Evolutionary conservation across 1,140 invertebrate genomes (phyloP).

Genomic region (Drosophila elegans): DNA sequence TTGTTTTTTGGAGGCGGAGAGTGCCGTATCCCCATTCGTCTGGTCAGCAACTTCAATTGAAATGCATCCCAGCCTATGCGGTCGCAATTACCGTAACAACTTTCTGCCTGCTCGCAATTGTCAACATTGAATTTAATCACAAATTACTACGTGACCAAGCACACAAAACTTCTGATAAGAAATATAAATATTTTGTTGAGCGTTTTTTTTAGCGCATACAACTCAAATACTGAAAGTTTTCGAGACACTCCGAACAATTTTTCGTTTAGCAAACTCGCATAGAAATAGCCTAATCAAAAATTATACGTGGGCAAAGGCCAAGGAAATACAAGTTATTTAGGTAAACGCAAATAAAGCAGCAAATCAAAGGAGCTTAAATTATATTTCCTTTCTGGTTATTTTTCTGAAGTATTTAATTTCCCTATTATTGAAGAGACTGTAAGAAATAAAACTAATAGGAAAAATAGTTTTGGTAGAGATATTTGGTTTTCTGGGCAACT

Average conservation of each 20-base stretch:
- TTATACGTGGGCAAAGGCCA: background rate
- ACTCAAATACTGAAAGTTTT: conserved; percentile 42
- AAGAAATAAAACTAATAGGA: background rate
- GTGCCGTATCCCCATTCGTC: background rate
- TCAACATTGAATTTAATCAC: conserved; percentile 75
- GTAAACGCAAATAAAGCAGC: conserved; percentile 18
- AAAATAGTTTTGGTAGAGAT: background rate
- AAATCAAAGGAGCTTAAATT: conserved; percentile 30
- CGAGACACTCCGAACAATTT: conserved; percentile 18
- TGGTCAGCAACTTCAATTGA: conserved; percentile 53
- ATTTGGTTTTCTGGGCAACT: background rate
- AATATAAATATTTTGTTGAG: conserved; percentile 38
- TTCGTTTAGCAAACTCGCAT: conserved; percentile 22
- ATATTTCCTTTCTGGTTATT: conserved; percentile 31
- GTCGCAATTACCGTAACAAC: conserved; percentile 73
- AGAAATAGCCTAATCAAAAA: conserved; percentile 21
- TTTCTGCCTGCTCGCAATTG: conserved; percentile 54
- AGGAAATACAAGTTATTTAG: conserved; percentile 20
- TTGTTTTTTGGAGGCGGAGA: background rate
- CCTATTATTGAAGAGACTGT: conserved; percentile 5
- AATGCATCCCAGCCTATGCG: conserved; percentile 70
- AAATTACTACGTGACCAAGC: conserved; percentile 62
- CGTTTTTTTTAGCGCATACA: conserved; percentile 39
- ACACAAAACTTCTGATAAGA: conserved; percentile 1
- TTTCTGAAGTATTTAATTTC: conserved; percentile 34